A percentile compares a stretch with the other conserved stretches of the same genome.
phyloP scores from a whole-genome alignment of 2,113 vertebrate species.

The Lethenteron reissneri region DNA sequence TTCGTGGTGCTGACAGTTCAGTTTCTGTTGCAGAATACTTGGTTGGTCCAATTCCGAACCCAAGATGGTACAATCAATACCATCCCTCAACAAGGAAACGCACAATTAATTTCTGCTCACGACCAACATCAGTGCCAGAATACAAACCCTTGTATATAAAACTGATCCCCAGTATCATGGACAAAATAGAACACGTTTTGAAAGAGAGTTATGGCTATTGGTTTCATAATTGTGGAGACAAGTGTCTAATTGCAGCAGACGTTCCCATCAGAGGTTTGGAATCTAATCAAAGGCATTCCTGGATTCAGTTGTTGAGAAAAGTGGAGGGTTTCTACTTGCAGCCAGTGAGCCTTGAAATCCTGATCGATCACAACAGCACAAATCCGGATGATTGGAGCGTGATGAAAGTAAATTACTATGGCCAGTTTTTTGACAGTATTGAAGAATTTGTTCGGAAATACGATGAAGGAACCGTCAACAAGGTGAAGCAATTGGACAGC shows the following conservation, averaged over 20 bases:
- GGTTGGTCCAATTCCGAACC: conserved; percentile 40
- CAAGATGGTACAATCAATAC: conserved; percentile 18
- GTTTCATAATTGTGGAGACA: conserved; percentile 25
- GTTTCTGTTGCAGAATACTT: conserved; percentile 50
- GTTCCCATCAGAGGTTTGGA: conserved; percentile 40
- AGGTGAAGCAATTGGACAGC: conserved; percentile 11
- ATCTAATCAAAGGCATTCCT: conserved; percentile 38
- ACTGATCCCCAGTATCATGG: conserved; percentile 16
- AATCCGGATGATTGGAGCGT: conserved; percentile 34
- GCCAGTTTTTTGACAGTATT: conserved; percentile 32
- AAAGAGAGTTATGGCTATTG: conserved; percentile 33
- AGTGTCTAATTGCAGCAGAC: conserved; percentile 46
- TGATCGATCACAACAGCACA: conserved; percentile 37
- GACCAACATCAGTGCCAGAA: conserved; percentile 31
- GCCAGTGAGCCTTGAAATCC: conserved; percentile 50
- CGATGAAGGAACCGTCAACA: conserved; percentile 19
- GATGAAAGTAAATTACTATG: conserved; percentile 50
- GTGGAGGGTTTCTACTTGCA: conserved; percentile 60
- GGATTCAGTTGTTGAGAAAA: conserved; percentile 48
- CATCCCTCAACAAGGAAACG: conserved; percentile 16
- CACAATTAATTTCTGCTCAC: conserved; percentile 23
- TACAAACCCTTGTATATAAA: conserved; percentile 18
- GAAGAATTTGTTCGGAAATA: conserved; percentile 35
- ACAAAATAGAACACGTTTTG: conserved; percentile 31
- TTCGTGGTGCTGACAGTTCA: conserved; percentile 34